Conservation (phyloP, 2,113 vertebrate species). For the Cinclus cinclus region DNA sequence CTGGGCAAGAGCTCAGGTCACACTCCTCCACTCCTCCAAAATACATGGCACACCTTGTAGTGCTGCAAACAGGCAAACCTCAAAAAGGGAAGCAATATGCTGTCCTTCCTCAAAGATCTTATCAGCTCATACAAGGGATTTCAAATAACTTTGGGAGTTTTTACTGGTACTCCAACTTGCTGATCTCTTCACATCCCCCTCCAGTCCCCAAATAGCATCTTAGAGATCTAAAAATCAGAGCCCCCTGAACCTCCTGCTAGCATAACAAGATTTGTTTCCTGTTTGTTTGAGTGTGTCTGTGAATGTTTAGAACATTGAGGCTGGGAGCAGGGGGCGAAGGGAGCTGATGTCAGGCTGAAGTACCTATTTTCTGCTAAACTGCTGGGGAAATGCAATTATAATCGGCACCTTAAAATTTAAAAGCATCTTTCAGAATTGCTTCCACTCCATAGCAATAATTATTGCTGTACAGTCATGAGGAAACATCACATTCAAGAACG, state of each 20-base stretch:
- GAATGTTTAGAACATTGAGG: background rate
- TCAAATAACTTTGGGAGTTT: background rate
- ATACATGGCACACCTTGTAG: background rate
- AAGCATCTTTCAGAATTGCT: slow-evolving; percentile 27
- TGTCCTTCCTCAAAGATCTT: background rate
- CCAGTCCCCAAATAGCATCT: background rate
- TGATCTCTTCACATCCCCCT: background rate
- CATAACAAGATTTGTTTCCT: slow-evolving; percentile 47
- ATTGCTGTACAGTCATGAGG: slow-evolving; percentile 4
- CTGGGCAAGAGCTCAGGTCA: background rate
- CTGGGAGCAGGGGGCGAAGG: background rate
- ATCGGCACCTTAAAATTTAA: background rate
- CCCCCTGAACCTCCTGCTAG: slow-evolving; percentile 27
- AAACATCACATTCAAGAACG: background rate
- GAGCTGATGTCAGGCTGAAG: background rate
- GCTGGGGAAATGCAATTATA: slow-evolving; percentile 9
- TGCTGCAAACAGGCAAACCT: background rate
- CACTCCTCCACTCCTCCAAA: background rate
- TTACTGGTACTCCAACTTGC: background rate
- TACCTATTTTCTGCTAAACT: background rate
- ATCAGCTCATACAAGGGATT: background rate
- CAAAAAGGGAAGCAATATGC: background rate
- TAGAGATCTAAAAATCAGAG: slow-evolving; percentile 30
- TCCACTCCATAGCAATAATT: slow-evolving; percentile 13
- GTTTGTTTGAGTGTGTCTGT: background rate